Percentiles rank a stretch among this genome's conserved stretches.
These are phyloP conservation scores for Coptotermes formosanus DNA, from an alignment of 1,140 invertebrate species.

Conservation along the genomic window DNA sequence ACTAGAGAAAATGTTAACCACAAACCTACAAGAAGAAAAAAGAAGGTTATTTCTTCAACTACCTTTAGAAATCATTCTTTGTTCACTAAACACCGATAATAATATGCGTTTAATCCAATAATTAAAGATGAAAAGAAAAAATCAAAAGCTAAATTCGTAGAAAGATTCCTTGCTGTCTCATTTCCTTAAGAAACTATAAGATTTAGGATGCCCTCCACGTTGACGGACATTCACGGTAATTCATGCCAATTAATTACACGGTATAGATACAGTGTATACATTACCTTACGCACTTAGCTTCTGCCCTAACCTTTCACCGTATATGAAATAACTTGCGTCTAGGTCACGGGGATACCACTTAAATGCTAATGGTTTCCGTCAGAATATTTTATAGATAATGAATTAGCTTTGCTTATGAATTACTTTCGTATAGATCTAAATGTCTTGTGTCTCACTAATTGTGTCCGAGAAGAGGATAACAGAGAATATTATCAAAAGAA, in stretches of 20 bases:
- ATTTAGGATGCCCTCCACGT: background rate
- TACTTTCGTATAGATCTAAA: no score
- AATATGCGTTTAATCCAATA: background rate
- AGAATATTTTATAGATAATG: no score
- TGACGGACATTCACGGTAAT: background rate
- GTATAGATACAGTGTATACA: background rate
- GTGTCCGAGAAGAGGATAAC: no score
- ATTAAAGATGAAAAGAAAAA: background rate
- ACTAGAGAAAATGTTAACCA: background rate
- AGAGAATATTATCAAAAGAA: no score
- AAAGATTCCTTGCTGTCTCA: background rate
- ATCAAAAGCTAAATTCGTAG: background rate
- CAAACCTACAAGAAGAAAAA: background rate
- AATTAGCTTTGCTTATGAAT: no score
- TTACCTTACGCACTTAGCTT: no score
- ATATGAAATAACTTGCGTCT: no score
- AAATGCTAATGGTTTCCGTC: no score
- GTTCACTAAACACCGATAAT: background rate
- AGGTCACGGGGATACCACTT: no score
- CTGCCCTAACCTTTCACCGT: no score
- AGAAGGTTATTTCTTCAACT: background rate
- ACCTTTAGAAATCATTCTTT: background rate
- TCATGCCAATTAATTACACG: background rate
- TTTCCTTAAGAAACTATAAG: background rate
- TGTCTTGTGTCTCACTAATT: no score